Conservation (phyloP, 2,113 vertebrate species). For the Erythrolamprus reginae region DNA sequence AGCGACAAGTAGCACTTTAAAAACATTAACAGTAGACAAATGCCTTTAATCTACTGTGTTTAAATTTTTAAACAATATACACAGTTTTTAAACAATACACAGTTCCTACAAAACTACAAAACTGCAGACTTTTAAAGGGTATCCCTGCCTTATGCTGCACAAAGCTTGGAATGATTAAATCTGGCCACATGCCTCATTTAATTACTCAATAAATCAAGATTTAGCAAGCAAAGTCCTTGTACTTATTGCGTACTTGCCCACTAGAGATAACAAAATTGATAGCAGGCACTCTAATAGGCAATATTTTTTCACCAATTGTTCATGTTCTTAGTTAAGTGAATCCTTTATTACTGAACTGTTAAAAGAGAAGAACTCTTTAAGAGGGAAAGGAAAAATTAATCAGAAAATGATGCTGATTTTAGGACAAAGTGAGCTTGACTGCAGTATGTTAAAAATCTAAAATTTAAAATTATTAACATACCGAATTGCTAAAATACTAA, state of each 20-base stretch:
- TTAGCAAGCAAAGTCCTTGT: conserved; percentile 48
- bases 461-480: neutral
- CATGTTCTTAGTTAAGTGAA: neutral
- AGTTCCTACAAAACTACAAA: conserved; percentile 25
- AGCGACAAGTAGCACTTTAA: neutral
- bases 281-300: conserved; percentile 27
- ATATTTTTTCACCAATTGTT: conserved; percentile 10
- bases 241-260: conserved; percentile 13
- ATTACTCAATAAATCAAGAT: conserved; percentile 57
- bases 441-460: neutral
- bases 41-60: neutral
- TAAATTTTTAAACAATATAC: conserved; percentile 3
- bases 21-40: neutral
- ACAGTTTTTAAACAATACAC: conserved; percentile 21
- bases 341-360: neutral
- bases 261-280: conserved; percentile 13
- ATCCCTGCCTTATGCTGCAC: conserved; percentile 17
- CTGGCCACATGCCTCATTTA: conserved; percentile 36
- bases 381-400: neutral
- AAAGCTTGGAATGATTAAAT: conserved; percentile 10
- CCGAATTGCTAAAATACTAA: neutral
- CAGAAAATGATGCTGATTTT: neutral
- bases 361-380: neutral
- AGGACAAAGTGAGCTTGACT: neutral
- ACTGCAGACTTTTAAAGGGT: conserved; percentile 36